Percentiles rank a stretch among this genome's conserved stretches.
Conservation (phyloP, 1,140 invertebrate genomes). For the Ostrea edulis region DNA sequence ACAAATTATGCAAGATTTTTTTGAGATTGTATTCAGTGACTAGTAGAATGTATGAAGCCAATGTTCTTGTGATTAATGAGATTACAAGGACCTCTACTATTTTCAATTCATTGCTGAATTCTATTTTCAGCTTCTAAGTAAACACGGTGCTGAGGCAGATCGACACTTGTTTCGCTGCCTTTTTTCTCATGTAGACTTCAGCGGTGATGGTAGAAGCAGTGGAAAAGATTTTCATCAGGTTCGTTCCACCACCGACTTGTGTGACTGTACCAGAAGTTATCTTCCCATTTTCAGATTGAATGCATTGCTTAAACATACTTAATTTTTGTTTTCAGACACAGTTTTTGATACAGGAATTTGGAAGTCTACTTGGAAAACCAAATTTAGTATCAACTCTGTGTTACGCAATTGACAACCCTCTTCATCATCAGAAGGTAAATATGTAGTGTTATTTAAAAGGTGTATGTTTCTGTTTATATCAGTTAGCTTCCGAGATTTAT, state of each 20-base stretch:
- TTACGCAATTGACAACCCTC: conserved; percentile 88
- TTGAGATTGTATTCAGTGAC: no score
- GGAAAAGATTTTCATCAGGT: conserved; percentile 81
- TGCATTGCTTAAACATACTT: background rate
- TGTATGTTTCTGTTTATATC: no score
- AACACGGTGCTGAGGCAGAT: conserved; percentile 92
- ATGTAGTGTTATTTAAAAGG: background rate
- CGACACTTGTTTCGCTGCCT: conserved; percentile 92
- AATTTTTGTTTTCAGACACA: conserved; percentile 83
- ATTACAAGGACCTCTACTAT: no score
- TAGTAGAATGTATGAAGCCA: no score
- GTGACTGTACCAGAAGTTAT: background rate
- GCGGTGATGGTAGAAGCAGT: conserved; percentile 80
- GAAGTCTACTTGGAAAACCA: conserved; percentile 86
- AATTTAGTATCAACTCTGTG: conserved; percentile 87
- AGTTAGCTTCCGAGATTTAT: no score
- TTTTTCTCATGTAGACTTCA: conserved; percentile 86
- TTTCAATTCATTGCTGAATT: conserved; percentile 16
- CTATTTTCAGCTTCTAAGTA: conserved; percentile 85
- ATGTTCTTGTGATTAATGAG: no score
- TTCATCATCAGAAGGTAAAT: conserved; percentile 81
- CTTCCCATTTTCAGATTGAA: background rate
- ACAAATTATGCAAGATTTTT: no score
- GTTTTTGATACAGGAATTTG: conserved; percentile 87
- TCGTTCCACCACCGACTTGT: conserved; percentile 13